Conservation (phyloP, 1,140 invertebrate species). For the Helicoverpa armigera region DNA sequence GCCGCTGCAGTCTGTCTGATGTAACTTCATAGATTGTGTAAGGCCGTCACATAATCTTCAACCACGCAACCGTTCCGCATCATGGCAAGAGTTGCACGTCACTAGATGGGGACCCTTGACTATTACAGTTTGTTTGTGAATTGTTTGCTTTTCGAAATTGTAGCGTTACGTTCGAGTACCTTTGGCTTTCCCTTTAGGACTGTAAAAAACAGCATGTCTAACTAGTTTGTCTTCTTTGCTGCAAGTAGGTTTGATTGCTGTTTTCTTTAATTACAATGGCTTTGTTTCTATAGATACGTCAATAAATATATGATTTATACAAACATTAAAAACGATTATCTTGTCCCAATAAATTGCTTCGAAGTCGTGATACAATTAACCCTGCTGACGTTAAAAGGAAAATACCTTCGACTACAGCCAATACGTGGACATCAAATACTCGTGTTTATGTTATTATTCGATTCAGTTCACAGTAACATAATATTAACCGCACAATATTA, state of each 20-base stretch:
- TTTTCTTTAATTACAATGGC: not conserved
- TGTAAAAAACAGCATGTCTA: not conserved
- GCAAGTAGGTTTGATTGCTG: not conserved
- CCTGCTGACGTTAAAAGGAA: not conserved
- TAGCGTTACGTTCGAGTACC: not conserved
- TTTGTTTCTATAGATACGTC: no score
- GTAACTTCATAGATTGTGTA: constrained; percentile 74
- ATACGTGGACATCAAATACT: not conserved
- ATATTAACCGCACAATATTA: no score
- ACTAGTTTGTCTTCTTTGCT: no score
- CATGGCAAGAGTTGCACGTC: constrained; percentile 55
- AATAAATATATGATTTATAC: no score
- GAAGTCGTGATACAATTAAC: constrained; percentile 35
- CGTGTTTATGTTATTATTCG: not conserved
- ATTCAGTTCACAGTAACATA: not conserved
- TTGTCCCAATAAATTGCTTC: not conserved
- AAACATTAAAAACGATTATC: not conserved
- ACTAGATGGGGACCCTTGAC: constrained; percentile 1
- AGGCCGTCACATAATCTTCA: constrained; percentile 68
- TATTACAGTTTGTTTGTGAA: not conserved
- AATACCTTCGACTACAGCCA: not conserved
- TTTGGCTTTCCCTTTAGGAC: not conserved
- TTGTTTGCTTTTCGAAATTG: constrained; percentile 5
- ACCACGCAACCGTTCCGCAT: constrained; percentile 66
- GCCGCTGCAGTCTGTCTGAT: constrained; percentile 62